Conservation (phyloP, 2,797 vertebrate genomes). For the Hemitrygon akajei region DNA sequence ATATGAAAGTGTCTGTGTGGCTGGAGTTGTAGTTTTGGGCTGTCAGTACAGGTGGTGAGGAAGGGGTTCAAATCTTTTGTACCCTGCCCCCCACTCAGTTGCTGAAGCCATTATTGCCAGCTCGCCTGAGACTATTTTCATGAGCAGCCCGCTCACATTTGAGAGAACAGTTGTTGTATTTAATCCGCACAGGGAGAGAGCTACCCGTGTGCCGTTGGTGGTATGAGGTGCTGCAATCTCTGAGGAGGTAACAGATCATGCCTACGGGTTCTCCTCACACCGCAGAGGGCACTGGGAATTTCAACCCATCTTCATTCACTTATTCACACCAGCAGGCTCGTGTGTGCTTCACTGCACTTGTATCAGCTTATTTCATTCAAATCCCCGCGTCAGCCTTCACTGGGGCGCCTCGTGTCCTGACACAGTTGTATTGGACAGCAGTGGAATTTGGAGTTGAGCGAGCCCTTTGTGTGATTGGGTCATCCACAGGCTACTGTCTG, state of each 20-base stretch:
- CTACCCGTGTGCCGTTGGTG: not conserved
- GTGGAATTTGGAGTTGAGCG: constrained; percentile 5
- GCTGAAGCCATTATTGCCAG: not conserved
- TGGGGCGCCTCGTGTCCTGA: not conserved
- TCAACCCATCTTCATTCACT: not conserved
- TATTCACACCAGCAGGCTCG: not conserved
- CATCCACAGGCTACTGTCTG: not conserved
- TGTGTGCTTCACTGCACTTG: not conserved
- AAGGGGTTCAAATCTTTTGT: not conserved
- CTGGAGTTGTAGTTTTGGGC: not conserved
- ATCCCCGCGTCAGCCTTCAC: not conserved
- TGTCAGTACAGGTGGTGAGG: not conserved
- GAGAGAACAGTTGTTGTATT: not conserved
- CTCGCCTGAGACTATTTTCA: not conserved
- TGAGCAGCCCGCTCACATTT: not conserved
- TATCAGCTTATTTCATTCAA: not conserved
- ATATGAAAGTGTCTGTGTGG: not conserved
- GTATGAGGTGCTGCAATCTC: not conserved
- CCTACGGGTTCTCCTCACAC: not conserved
- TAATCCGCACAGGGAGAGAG: not conserved
- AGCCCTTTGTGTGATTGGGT: not conserved
- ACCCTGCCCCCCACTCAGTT: not conserved
- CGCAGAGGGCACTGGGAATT: not conserved
- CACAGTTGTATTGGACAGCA: constrained; percentile 14
- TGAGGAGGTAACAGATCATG: not conserved